These are phyloP conservation scores for Nysson spinosus DNA, from an alignment of 2,888 invertebrate genomes.

Conservation along the genomic window DNA sequence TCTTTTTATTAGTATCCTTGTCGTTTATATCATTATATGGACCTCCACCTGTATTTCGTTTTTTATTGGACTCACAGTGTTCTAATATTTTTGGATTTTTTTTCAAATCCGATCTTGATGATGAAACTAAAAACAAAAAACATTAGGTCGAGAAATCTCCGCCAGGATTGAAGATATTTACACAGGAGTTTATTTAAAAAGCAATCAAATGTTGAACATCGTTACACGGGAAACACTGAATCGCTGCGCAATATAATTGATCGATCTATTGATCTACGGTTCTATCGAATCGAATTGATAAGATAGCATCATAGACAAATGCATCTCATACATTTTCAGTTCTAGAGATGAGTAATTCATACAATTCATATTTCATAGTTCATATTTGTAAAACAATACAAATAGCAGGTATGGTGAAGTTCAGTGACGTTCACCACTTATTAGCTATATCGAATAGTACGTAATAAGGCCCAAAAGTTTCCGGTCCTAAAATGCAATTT, in stretches of 20 bases:
- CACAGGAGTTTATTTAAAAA: constrained; percentile 71
- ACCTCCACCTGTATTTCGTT: too few species aligned
- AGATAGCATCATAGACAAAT: constrained; percentile 57
- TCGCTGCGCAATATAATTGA: constrained; percentile 53
- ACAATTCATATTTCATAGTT: constrained; percentile 19
- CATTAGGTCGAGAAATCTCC: constrained; percentile 35
- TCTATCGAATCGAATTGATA: constrained; percentile 47
- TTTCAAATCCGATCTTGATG: not conserved
- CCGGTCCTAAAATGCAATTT: too few species aligned
- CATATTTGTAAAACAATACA: constrained; percentile 31
- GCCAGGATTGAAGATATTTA: constrained; percentile 53
- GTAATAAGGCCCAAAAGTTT: too few species aligned
- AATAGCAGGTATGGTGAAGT: constrained; percentile 24
- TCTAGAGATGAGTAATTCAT: constrained; percentile 39
- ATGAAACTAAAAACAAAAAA: constrained; percentile 16
- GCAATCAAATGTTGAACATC: constrained; percentile 66
- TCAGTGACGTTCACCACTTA: constrained; percentile 27
- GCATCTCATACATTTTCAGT: constrained; percentile 38
- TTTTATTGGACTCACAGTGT: too few species aligned
- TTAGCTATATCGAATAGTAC: too few species aligned
- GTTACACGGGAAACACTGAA: constrained; percentile 69
- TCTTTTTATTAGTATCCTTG: too few species aligned
- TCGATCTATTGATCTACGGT: constrained; percentile 55
- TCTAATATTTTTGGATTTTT: too few species aligned
- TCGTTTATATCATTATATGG: too few species aligned